A percentile compares a stretch with the other conserved stretches of the same genome.
phyloP scores from a whole-genome alignment of 2,888 invertebrate genomes.

The Eristalis pertinax region DNA sequence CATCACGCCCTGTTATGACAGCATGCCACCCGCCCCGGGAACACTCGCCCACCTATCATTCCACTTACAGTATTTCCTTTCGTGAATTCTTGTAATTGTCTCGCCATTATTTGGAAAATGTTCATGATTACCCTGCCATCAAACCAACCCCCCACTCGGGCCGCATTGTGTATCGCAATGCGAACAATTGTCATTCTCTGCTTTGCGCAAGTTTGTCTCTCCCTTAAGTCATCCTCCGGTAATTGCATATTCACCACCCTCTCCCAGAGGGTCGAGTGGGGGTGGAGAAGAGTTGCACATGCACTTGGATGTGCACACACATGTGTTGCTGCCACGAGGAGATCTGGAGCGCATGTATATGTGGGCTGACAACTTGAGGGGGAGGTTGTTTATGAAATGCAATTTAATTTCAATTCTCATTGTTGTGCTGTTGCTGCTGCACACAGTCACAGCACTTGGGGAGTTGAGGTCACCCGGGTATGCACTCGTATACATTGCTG shows the following conservation, averaged over 20 bases:
- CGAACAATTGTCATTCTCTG: background rate
- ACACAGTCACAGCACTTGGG: background rate
- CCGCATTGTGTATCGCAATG: background rate
- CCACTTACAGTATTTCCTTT: background rate
- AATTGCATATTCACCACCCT: background rate
- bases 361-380: background rate
- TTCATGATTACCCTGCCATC: background rate
- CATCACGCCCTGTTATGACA: background rate
- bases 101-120: background rate
- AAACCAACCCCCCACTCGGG: background rate
- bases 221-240: background rate
- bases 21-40: background rate
- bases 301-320: background rate
- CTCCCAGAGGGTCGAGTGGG: too few species aligned
- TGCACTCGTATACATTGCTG: background rate
- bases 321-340: background rate
- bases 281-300: background rate
- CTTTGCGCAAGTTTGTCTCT: background rate
- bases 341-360: background rate
- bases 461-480: background rate
- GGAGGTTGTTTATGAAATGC: background rate
- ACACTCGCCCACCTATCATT: background rate
- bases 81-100: background rate
- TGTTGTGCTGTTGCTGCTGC: background rate
- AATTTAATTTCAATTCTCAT: background rate